Conservation (phyloP, 2,888 invertebrate genomes). For the Ochropleura plecta region DNA sequence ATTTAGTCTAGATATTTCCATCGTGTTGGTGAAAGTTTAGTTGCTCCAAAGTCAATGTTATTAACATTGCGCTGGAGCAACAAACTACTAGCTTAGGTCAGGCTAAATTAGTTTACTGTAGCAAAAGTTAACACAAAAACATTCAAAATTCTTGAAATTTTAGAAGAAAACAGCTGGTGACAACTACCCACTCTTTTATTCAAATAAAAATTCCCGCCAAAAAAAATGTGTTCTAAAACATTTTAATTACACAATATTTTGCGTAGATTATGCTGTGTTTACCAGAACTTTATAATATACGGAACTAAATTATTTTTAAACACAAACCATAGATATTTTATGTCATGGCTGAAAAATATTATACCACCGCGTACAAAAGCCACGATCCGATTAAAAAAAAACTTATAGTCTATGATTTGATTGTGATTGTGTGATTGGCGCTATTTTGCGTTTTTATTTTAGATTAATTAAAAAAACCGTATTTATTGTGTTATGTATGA, state of each 20-base stretch:
- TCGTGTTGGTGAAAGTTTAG: neutral
- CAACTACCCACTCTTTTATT: neutral
- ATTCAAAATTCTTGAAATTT: neutral
- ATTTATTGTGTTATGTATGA: constrained; percentile 49
- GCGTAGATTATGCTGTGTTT: neutral
- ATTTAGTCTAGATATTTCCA: too few species aligned
- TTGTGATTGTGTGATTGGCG: constrained; percentile 73
- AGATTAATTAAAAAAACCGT: constrained; percentile 43
- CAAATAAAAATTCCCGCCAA: neutral
- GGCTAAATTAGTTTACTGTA: neutral
- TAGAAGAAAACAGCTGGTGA: neutral
- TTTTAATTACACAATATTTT: neutral
- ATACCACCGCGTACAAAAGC: constrained; percentile 5
- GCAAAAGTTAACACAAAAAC: neutral
- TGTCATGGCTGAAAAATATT: neutral
- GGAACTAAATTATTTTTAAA: too few species aligned
- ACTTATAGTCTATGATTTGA: constrained; percentile 57
- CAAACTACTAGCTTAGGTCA: neutral
- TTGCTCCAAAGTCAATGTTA: neutral
- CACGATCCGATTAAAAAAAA: constrained; percentile 18
- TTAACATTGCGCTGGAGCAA: neutral
- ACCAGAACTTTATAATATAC: neutral
- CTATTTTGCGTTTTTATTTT: constrained; percentile 68
- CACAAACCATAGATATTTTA: neutral
- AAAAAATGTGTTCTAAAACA: neutral